Base-by-base conservation (phyloP, 1,140 invertebrate species). In the Nomia melanderi region DNA sequence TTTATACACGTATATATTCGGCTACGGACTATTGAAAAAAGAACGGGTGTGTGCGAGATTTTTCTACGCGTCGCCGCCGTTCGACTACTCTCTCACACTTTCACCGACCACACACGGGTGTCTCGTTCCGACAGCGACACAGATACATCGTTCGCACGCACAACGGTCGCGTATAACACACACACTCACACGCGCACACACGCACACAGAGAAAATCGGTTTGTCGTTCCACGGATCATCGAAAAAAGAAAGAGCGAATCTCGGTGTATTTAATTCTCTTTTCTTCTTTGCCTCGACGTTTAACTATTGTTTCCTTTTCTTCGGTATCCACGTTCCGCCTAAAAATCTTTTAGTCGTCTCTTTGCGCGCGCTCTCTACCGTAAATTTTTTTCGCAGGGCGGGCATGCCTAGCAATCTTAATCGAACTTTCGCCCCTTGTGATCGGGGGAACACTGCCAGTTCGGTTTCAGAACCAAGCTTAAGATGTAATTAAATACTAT, bases 351-450 rank as follows among this genome's bases (percentile, higher is more conserved):
- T n/a, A n/a, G n/a, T n/a, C 27, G 6, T 27, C 2, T 2, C 36
- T 69, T 69, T 4, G 27, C 11, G 41, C 69, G 39, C 69, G 56
- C 57, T 31, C 59, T 29, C 44, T 72, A 31, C n/a, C n/a, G 31
- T 33, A 50, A 72, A n/a, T n/a, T n/a, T n/a, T 59, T 66, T 50
- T 66, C 44, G 44, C 69, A 60, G 44, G 25, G 31, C 5, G 2
- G 6, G 62, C 31, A 74, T 66, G 56, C 53, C 56, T 66, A 74
- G 71, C 71, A 74, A 74, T 74, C 66, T 74, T 74, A 74, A 74
- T 56, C 50, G 71, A 66, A 74, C 14, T 12, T 12, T 20, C 31
- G n/a, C 17, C 20, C 12, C 23, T n/a, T 17, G 36, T 0, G 27
- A 23, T 39, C n/a, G n/a, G 3, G 27, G 7, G 7, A 6, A 29